Conservation (phyloP, 2,797 vertebrate genomes). For the Xenopus petersii region DNA sequence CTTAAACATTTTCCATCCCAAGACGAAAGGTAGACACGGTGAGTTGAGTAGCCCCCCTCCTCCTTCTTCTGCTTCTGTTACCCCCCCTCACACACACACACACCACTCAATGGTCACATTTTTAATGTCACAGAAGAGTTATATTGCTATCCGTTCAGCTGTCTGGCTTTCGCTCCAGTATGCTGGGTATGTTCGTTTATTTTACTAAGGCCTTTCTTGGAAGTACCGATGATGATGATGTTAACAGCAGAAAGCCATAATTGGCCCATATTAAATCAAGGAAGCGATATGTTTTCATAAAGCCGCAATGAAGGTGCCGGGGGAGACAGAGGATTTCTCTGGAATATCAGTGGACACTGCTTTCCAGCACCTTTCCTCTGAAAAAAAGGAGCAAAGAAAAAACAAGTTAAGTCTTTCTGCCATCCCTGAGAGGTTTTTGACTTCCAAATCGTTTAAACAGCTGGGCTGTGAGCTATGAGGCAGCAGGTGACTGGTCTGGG, state of each 20-base stretch:
- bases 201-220: conserved; percentile 58
- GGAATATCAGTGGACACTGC: conserved; percentile 27
- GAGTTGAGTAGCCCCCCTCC: not conserved
- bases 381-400: not conserved
- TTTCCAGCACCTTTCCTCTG: conserved; percentile 31
- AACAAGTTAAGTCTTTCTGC: conserved; percentile 24
- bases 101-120: conserved; percentile 34
- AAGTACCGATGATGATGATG: conserved; percentile 58
- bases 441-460: conserved; percentile 37
- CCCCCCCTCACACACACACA: not conserved
- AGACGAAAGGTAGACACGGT: conserved; percentile 41
- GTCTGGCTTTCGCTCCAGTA: conserved; percentile 46
- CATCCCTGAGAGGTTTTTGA: not conserved
- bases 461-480: conserved; percentile 1
- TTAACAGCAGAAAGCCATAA: conserved; percentile 58
- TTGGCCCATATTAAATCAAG: conserved; percentile 57
- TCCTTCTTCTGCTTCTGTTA: not conserved
- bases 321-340: conserved; percentile 49
- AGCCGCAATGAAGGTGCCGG: conserved; percentile 39
- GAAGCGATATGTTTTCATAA: conserved; percentile 57
- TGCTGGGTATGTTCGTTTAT: conserved; percentile 43
- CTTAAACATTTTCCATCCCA: conserved; percentile 39
- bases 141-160: conserved; percentile 13
- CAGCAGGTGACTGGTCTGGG: conserved; percentile 15
- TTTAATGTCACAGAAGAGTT: conserved; percentile 46